A percentile compares a stretch with the other conserved stretches of the same genome.
phyloP scores from a whole-genome alignment of 2,113 vertebrate genomes.

The Sceloporus undulatus region DNA sequence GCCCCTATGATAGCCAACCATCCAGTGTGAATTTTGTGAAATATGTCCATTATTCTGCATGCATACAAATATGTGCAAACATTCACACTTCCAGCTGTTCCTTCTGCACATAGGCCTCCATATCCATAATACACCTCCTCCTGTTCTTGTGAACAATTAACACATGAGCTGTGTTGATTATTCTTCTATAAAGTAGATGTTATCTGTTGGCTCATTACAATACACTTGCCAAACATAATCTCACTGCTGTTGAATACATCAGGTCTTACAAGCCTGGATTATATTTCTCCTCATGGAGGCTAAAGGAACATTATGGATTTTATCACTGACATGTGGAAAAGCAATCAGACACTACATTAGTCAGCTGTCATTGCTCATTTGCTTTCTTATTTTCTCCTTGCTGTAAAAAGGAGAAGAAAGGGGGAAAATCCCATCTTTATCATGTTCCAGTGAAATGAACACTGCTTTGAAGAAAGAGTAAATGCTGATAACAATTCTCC shows the following conservation, averaged over 20 bases:
- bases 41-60: background rate
- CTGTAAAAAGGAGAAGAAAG: slow-evolving; percentile 37
- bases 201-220: slow-evolving; percentile 43
- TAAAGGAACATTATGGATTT: slow-evolving; percentile 64
- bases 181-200: slow-evolving; percentile 34
- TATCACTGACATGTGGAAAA: slow-evolving; percentile 77
- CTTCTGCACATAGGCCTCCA: background rate
- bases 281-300: slow-evolving; percentile 58
- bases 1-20: background rate
- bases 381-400: slow-evolving; percentile 75
- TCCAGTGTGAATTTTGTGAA: background rate
- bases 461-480: slow-evolving; percentile 36
- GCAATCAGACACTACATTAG: slow-evolving; percentile 79
- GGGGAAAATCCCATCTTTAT: slow-evolving; percentile 30
- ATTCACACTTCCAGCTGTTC: background rate
- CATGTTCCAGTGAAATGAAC: slow-evolving; percentile 55
- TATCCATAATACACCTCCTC: background rate
- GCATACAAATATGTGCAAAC: background rate
- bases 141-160: background rate
- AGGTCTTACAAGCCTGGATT: slow-evolving; percentile 51
- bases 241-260: slow-evolving; percentile 63
- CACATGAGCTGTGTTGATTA: background rate
- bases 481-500: slow-evolving; percentile 24
- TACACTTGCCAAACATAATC: slow-evolving; percentile 48
- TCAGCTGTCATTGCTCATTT: slow-evolving; percentile 77